These are phyloP conservation scores for Bombus waltoni DNA, from an alignment of 1,140 invertebrate genomes.

Conservation along the genomic window DNA sequence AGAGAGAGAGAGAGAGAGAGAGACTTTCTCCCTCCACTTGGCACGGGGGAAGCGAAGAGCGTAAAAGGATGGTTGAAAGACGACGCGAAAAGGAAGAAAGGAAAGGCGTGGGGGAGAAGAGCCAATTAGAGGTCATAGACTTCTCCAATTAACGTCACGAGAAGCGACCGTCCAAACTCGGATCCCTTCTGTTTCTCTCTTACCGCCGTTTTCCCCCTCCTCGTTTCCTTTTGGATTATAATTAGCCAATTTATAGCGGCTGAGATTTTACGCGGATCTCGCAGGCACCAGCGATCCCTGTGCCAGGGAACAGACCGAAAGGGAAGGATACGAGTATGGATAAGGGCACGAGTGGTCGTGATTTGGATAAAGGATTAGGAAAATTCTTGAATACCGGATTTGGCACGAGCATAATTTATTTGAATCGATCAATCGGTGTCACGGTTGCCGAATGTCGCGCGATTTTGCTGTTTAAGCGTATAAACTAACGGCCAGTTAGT, in stretches of 20 bases:
- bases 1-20: background rate
- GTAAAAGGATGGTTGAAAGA: slow-evolving; percentile 2
- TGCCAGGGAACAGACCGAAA: no score
- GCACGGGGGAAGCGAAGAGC: background rate
- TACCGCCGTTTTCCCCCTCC: background rate
- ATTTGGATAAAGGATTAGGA: slow-evolving; percentile 76
- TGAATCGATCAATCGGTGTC: background rate
- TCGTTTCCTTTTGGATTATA: slow-evolving; percentile 74
- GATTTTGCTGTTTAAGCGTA: no score
- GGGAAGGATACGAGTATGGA: background rate
- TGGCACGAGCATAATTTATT: no score
- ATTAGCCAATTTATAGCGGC: slow-evolving; percentile 79
- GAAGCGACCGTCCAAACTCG: slow-evolving; percentile 43
- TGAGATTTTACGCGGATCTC: slow-evolving; percentile 52
- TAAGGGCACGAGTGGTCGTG: slow-evolving; percentile 58
- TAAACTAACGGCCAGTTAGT: no score
- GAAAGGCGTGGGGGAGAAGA: slow-evolving; percentile 18
- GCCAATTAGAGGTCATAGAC: slow-evolving; percentile 75
- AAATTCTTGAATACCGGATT: slow-evolving; percentile 28
- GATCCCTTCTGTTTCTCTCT: slow-evolving; percentile 10
- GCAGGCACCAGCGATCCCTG: slow-evolving; percentile 39
- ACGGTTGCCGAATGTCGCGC: no score
- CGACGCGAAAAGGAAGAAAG: background rate
- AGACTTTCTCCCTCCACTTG: background rate
- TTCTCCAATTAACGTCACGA: slow-evolving; percentile 74